A percentile compares a stretch with the other conserved stretches of the same genome.
Evolutionary conservation across 2,113 vertebrate genomes (phyloP).

Genomic region (Mastomys natalensis): DNA sequence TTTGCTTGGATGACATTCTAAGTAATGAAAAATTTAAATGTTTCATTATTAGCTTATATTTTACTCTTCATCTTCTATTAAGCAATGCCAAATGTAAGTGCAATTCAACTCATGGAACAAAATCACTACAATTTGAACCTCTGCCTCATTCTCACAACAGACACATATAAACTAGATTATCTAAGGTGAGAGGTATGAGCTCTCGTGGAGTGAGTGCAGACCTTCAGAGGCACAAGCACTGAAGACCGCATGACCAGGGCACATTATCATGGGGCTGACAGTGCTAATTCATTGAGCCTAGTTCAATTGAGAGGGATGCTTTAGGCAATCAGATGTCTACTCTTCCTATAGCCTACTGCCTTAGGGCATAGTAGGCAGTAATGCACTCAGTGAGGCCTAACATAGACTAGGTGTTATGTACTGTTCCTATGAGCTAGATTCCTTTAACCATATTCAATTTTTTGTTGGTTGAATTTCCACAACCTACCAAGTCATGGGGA

Average conservation of each 20-base stretch:
- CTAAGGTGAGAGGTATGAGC: not conserved
- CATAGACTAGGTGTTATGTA: not conserved
- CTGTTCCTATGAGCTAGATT: not conserved
- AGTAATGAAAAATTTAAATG: not conserved
- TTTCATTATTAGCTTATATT: not conserved
- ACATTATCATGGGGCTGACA: not conserved
- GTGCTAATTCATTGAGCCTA: not conserved
- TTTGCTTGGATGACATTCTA: not conserved
- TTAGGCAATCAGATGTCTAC: accelerated
- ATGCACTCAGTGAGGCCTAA: not conserved
- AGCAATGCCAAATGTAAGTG: not conserved
- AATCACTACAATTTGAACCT: not conserved
- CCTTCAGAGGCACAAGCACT: not conserved
- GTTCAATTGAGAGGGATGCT: not conserved
- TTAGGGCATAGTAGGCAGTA: too few species aligned
- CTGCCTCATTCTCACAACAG: not conserved
- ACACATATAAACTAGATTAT: not conserved
- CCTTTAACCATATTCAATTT: not conserved
- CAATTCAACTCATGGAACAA: not conserved
- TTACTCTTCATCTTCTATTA: not conserved
- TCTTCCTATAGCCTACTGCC: not conserved
- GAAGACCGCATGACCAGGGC: too few species aligned
- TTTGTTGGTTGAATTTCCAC: not conserved
- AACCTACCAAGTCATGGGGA: not conserved
- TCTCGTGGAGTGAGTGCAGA: not conserved